Conservation (phyloP, 2,888 invertebrate genomes). For the Erebia aethiops region DNA sequence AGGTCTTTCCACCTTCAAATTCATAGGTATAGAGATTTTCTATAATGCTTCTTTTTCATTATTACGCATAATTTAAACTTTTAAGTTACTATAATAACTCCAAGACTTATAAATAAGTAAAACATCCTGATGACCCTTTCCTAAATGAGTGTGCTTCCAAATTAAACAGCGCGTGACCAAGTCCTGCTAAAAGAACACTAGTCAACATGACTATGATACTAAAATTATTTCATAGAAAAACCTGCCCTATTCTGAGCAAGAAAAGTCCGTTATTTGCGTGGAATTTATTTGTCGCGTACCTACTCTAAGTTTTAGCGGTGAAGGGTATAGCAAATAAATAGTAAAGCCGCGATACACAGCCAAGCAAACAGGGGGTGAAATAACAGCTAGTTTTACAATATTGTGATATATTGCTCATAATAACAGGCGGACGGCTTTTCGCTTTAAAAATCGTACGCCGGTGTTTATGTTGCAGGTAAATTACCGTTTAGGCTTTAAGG, state of each 20-base stretch:
- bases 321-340: slow-evolving; percentile 34
- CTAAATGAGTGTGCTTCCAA: slow-evolving; percentile 41
- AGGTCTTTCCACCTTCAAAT: too few relatives aligned
- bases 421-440: slow-evolving; percentile 67
- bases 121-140: slow-evolving; percentile 34
- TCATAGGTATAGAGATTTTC: too few relatives aligned
- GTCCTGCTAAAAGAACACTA: slow-evolving; percentile 28
- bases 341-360: slow-evolving; percentile 42
- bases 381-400: slow-evolving; percentile 67
- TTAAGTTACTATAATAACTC: neutral
- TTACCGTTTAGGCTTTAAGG: slow-evolving; percentile 56
- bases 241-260: neutral
- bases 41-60: too few relatives aligned
- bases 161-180: slow-evolving; percentile 43
- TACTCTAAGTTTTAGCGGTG: slow-evolving; percentile 23
- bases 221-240: slow-evolving; percentile 8
- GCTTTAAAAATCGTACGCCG: slow-evolving; percentile 69
- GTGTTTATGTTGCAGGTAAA: slow-evolving; percentile 63
- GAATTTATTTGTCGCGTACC: neutral
- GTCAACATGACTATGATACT: neutral
- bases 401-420: slow-evolving; percentile 80
- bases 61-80: too few relatives aligned
- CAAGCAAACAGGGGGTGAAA: slow-evolving; percentile 67
- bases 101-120: slow-evolving; percentile 24
- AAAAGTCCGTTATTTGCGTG: neutral